Base-by-base conservation (phyloP, 2,888 invertebrate genomes). In the Julus scanicus region DNA sequence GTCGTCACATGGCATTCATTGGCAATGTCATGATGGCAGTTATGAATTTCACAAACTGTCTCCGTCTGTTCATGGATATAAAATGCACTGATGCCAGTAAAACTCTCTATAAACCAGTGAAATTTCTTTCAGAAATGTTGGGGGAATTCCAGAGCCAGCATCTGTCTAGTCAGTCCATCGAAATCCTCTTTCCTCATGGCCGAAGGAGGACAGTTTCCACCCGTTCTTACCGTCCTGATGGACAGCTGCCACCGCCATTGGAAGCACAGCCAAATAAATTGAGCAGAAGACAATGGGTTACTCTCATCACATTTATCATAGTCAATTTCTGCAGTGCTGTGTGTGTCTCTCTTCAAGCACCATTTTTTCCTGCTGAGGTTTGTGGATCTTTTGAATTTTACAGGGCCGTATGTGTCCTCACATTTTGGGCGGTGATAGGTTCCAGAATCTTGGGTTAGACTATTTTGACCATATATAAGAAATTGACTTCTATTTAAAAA, bases 301-400 rank as follows among this genome's bases (percentile, higher is more conserved):
- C 96, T 0, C 93, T 96, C 84, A 93, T 95, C 71, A 95, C 96
- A 86, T 96, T 97, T 91, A 95, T 96, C 48, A 94, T 96, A 89
- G 96, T 96, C 20, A 96, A 97, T 92, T 96, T 97, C 92, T 96
- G 95, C 91, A 96, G 96, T 91, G 96, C 96, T 3, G 95, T 96
- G 89, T 96, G 96, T 92, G 96, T 97, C 1, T 96, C 96, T 0
- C 92, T 97, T 1, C 97, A 97, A 91, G 96, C 97, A 1, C 96
- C 97, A 0, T 97, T 97, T 92, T 97, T 96, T 92, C 97, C 97
- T 0, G 94, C 94, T 91, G 96, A 96, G 94, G 96, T 96, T 92
- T 8, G 40, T 87, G n/a, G 6, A 11, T 80, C 29, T 88, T n/a
- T 20, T 71, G 13, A 29, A 6, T 71, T 29, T 9, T n/a, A 11